A percentile compares a stretch with the other conserved stretches of the same genome.
These are phyloP conservation scores for Sus cebifrons DNA, from an alignment of 2,797 vertebrate species.

Conservation along the genomic window DNA sequence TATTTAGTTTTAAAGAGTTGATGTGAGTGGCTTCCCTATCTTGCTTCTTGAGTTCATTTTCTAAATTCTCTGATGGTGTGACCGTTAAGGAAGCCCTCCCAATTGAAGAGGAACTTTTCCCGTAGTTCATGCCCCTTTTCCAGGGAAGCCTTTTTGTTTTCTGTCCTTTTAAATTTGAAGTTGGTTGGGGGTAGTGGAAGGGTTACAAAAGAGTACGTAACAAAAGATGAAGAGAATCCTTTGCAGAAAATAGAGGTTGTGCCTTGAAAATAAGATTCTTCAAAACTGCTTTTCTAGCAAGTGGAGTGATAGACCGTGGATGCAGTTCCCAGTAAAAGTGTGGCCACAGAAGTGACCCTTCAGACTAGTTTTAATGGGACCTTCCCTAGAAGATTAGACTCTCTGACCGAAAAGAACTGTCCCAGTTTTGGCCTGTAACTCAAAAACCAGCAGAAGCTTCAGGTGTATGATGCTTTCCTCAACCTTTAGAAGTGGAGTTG, in stretches of 20 bases:
- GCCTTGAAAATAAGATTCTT: constrained; percentile 75
- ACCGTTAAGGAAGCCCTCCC: constrained; percentile 81
- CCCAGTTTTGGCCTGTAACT: constrained; percentile 32
- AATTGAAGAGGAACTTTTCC: constrained; percentile 76
- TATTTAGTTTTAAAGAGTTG: constrained; percentile 85
- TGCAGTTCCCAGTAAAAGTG: constrained; percentile 89
- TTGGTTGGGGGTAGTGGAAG: constrained; percentile 7
- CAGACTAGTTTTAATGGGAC: constrained; percentile 53
- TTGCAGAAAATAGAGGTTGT: constrained; percentile 35
- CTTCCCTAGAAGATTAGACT: constrained; percentile 51
- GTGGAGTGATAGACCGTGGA: constrained; percentile 87
- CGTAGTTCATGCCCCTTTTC: constrained; percentile 37
- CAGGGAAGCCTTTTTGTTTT: constrained; percentile 50
- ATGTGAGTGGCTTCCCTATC: constrained; percentile 81
- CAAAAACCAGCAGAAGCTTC: not conserved
- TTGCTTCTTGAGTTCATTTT: constrained; percentile 86
- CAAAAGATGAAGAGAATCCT: constrained; percentile 65
- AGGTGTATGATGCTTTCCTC: constrained; percentile 13
- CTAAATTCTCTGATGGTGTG: constrained; percentile 82
- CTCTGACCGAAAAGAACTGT: constrained; percentile 57
- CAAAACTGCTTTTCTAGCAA: constrained; percentile 87
- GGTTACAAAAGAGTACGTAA: constrained; percentile 33
- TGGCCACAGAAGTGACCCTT: constrained; percentile 12
- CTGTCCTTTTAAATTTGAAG: constrained; percentile 54
- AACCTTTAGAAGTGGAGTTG: constrained; percentile 61